Conservation (phyloP, 1,140 invertebrate genomes). For the Drosophila guanche region DNA sequence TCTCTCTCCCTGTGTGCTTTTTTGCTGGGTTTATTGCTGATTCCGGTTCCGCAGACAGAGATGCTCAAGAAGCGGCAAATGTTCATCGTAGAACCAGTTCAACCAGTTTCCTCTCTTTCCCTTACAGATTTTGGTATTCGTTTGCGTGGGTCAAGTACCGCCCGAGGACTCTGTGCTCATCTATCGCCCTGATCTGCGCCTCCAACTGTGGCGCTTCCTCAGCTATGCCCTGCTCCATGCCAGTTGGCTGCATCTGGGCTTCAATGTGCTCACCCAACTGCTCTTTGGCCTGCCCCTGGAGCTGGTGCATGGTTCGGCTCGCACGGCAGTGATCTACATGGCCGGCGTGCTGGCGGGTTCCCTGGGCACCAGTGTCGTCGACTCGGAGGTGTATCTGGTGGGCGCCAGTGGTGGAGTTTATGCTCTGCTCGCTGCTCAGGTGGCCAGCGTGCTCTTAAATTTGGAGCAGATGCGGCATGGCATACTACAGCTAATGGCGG, state of each 20-base stretch:
- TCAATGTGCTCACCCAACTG: conserved; percentile 96
- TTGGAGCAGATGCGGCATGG: conserved; percentile 98
- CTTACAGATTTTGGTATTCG: conserved; percentile 95
- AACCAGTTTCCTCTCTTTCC: conserved; percentile 1
- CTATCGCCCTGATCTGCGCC: conserved; percentile 95
- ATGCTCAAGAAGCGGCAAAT: not conserved
- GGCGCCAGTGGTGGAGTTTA: conserved; percentile 97
- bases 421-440: conserved; percentile 95
- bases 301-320: conserved; percentile 95
- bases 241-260: conserved; percentile 97
- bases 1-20: conserved; percentile 33
- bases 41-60: not conserved
- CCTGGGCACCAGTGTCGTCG: conserved; percentile 95
- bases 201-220: conserved; percentile 96
- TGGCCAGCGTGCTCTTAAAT: conserved; percentile 96
- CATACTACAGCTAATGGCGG: conserved; percentile 93
- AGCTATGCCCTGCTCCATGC: conserved; percentile 97
- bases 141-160: conserved; percentile 91
- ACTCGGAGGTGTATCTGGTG: conserved; percentile 96
- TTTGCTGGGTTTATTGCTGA: conserved; percentile 70
- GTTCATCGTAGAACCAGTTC: not conserved
- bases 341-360: conserved; percentile 97
- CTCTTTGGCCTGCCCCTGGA: conserved; percentile 95
- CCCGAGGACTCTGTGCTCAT: conserved; percentile 95
- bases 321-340: conserved; percentile 95